Base-by-base conservation (phyloP, 2,113 vertebrate species). In the Phocoena phocoena region DNA sequence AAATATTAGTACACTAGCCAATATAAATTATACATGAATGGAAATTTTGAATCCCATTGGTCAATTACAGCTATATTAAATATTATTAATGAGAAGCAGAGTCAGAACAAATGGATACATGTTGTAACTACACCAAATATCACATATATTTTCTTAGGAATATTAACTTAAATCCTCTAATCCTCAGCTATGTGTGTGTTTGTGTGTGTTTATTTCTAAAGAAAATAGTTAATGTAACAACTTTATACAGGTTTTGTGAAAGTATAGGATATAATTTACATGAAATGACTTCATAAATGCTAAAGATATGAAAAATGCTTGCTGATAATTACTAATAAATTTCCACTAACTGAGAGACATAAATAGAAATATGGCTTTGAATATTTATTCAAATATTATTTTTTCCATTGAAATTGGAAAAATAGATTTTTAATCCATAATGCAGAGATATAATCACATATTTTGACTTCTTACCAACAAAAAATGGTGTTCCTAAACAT, bases 401-500 rank as follows among this genome's bases (percentile, higher is more conserved):
- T 74, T 31, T 55, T 91, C 31, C 11, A 68, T 20, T 94, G 41
- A 84, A 50, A 44, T 58, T 81, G 26, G 18, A 91, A 93, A 63
- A 80, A 85, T 44, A 7, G 5, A 82, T 62, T 83, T 67, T 58
- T 88, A 91, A 92, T 44, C 5, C 21, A 70, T 68, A 83, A 94
- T 50, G 4, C 47, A 96, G 26, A 47, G 33, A 74, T 17, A 38
- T 63, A 81, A 92, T 68, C 47, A 93, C 44, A 53, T 23, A 67
- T 53, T 93, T 97, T 91, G 76, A 95, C 36, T 70, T 96, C 36
- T 73, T 95, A 17, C 23, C 38, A 86, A 86, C 20, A 97, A 86
- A 92, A 91, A 79, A 62, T 53, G 3, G 9, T 94, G 26, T 90
- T 84, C 31, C 53, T 92, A 85, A 92, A 83, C 55, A 94, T 87